Percentiles rank a stretch among this genome's conserved stretches.
These are phyloP conservation scores for Catharus bicknelli DNA, from an alignment of 2,113 vertebrate species.

Conservation along the genomic window DNA sequence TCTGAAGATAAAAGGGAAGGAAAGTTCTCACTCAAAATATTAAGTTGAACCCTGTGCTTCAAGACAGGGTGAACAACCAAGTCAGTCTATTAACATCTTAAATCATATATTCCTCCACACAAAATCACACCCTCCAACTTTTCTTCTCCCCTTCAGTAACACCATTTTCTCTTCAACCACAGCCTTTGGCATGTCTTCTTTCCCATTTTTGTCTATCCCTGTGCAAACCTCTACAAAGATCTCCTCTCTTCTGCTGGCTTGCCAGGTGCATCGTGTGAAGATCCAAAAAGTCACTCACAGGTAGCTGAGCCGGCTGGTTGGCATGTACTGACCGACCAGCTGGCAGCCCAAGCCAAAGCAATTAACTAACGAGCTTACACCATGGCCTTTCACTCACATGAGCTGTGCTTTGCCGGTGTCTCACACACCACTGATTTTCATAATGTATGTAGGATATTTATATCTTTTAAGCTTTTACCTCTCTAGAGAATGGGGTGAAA, in stretches of 20 bases:
- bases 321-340: not conserved
- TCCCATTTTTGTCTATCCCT: not conserved
- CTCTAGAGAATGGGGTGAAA: slow-evolving; percentile 23
- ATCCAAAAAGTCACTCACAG: slow-evolving; percentile 21
- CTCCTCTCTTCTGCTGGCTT: not conserved
- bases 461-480: slow-evolving; percentile 25
- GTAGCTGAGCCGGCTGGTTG: slow-evolving; percentile 24
- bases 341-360: not conserved
- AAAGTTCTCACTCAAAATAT: not conserved
- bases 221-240: not conserved
- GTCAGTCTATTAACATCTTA: not conserved
- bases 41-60: not conserved
- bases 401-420: not conserved
- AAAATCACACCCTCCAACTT: not conserved
- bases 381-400: not conserved
- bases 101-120: not conserved
- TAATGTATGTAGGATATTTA: slow-evolving; percentile 26
- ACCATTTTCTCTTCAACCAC: not conserved
- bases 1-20: not conserved
- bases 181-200: not conserved
- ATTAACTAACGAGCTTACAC: slow-evolving; percentile 56
- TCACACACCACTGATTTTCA: not conserved
- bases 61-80: not conserved
- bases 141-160: not conserved
- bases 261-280: not conserved